phyloP scores from a whole-genome alignment of 2,113 vertebrate genomes.

The Oplegnathus fasciatus region DNA sequence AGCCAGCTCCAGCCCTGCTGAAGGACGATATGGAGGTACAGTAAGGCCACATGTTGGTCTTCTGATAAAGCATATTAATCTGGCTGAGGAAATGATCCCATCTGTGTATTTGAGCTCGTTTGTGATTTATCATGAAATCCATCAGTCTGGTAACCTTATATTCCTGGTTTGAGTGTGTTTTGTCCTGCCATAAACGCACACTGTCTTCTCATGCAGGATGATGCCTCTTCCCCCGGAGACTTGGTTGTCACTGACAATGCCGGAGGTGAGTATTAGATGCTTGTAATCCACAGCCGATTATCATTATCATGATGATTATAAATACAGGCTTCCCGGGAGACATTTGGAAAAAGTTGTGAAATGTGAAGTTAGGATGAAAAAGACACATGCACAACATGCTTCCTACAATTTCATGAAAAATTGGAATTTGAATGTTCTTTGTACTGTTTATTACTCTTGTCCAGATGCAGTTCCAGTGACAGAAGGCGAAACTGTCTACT shows the following conservation, averaged over 20 bases:
- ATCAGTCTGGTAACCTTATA: not conserved
- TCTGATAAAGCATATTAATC: not conserved
- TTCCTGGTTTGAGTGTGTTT: not conserved
- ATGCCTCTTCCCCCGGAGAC: conserved; percentile 96
- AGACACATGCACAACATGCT: not conserved
- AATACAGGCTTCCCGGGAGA: not conserved
- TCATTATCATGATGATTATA: not conserved
- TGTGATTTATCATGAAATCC: not conserved
- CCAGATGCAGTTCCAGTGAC: conserved; percentile 88
- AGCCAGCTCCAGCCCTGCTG: conserved; percentile 95
- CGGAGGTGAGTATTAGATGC: conserved; percentile 78
- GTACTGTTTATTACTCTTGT: conserved; percentile 43
- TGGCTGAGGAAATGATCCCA: not conserved
- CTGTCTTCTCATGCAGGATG: conserved; percentile 86
- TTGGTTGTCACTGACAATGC: conserved; percentile 93
- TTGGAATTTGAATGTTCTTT: not conserved
- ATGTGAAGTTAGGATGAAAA: not conserved
- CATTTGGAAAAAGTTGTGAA: not conserved
- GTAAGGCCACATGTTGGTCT: conserved; percentile 66
- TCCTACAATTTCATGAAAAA: not conserved
- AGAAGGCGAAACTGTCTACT: conserved; percentile 91
- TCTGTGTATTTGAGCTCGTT: not conserved
- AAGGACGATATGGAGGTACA: conserved; percentile 96
- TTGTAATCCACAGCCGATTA: conserved; percentile 28
- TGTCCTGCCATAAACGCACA: conserved; percentile 14